Percentiles rank a stretch among this genome's conserved stretches.
Conservation (phyloP, 2,113 vertebrate genomes). For the Oreochromis tanganicae region DNA sequence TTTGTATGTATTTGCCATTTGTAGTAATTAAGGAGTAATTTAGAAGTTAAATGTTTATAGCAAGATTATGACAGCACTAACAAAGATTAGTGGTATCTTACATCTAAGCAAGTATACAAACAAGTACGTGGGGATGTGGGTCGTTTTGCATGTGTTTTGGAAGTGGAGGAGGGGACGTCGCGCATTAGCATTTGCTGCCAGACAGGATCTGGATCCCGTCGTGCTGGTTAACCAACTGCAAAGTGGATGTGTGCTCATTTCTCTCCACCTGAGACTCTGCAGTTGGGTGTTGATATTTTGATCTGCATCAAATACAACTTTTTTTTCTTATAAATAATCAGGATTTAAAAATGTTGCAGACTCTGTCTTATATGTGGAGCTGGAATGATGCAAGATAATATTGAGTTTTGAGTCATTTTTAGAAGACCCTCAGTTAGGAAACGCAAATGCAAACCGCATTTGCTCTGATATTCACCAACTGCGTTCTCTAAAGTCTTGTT, state of each 20-base stretch:
- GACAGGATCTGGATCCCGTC: constrained; percentile 15
- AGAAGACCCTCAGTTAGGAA: not conserved
- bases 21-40: not conserved
- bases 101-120: not conserved
- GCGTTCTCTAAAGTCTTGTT: not conserved
- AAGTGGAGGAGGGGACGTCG: not conserved
- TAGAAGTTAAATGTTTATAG: not conserved
- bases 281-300: not conserved
- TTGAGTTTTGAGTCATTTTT: not conserved
- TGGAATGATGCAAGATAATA: not conserved
- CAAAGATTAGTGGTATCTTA: not conserved
- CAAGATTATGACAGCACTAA: not conserved
- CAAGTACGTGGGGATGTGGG: not conserved
- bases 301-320: not conserved
- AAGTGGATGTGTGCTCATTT: not conserved
- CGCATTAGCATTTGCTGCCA: not conserved
- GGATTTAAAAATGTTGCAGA: not conserved
- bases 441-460: not conserved
- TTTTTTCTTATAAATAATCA: not conserved
- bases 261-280: not conserved
- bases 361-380: not conserved
- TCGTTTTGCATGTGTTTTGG: not conserved
- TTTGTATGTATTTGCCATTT: not conserved
- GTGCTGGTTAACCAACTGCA: constrained; percentile 10
- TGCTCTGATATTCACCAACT: not conserved